Evolutionary conservation across 2,888 invertebrate genomes (phyloP).

Genomic region (Drosophila acutilabella): DNA sequence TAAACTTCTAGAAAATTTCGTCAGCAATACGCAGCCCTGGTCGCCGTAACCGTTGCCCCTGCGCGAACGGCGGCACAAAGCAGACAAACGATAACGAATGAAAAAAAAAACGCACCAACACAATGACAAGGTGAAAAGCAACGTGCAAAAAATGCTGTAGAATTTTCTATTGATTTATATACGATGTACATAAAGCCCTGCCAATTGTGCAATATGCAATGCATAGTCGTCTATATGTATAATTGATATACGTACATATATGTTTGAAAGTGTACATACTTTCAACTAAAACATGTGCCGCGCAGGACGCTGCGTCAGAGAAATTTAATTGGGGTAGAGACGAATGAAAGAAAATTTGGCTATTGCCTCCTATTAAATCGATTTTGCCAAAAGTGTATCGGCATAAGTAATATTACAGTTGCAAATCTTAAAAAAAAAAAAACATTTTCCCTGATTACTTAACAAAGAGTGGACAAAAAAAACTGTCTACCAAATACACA

Average conservation of each 20-base stretch:
- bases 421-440: constrained; percentile 24
- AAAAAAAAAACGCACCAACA: constrained; percentile 45
- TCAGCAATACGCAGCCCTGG: constrained; percentile 68
- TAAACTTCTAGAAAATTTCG: constrained; percentile 72
- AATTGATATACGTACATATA: background rate
- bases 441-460: constrained; percentile 63
- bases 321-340: constrained; percentile 39
- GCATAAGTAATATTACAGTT: constrained; percentile 1
- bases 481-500: constrained; percentile 51
- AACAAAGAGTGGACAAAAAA: constrained; percentile 54
- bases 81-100: constrained; percentile 50
- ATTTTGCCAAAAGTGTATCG: constrained; percentile 60
- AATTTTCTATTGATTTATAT: constrained; percentile 74
- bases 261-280: constrained; percentile 26
- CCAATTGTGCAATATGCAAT: constrained; percentile 48
- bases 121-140: constrained; percentile 55
- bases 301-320: constrained; percentile 74
- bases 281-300: constrained; percentile 67
- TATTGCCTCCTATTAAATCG: constrained; percentile 49
- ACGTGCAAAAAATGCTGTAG: constrained; percentile 53
- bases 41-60: constrained; percentile 61
- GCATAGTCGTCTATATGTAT: constrained; percentile 12
- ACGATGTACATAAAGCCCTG: constrained; percentile 30
- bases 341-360: constrained; percentile 31
- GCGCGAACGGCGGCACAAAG: constrained; percentile 66